Conservation (phyloP, 2,797 vertebrate genomes). For the Crenuchus spilurus region DNA sequence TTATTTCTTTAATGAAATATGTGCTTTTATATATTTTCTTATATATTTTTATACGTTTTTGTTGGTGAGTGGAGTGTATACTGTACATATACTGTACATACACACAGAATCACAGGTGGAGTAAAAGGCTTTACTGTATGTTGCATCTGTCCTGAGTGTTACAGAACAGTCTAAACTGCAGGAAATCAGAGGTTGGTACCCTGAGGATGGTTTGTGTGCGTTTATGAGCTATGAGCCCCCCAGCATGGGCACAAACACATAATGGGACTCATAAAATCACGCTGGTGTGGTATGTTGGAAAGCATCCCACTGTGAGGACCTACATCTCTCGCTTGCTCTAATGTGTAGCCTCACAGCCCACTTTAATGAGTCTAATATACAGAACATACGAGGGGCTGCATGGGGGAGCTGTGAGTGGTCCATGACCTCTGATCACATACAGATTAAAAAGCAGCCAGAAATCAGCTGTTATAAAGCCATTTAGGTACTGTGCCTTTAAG, state of each 20-base stretch:
- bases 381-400: background rate
- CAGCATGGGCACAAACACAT: constrained; percentile 74
- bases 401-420: background rate
- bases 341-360: background rate
- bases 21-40: no score
- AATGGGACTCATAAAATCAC: constrained; percentile 75
- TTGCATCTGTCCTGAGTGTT: background rate
- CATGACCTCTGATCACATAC: background rate
- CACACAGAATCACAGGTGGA: background rate
- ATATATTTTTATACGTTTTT: background rate
- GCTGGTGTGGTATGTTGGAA: constrained; percentile 16
- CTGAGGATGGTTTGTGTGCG: constrained; percentile 67
- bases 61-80: no score
- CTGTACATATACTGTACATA: no score
- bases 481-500: no score
- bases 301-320: constrained; percentile 18
- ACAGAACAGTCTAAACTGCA: constrained; percentile 42
- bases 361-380: constrained; percentile 13
- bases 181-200: constrained; percentile 59
- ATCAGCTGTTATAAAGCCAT: no score
- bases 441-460: background rate
- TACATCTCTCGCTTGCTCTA: background rate
- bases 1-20: no score
- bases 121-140: background rate
- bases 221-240: constrained; percentile 70